Base-by-base conservation (phyloP, 2,888 invertebrate genomes). In the Melieria picta region DNA sequence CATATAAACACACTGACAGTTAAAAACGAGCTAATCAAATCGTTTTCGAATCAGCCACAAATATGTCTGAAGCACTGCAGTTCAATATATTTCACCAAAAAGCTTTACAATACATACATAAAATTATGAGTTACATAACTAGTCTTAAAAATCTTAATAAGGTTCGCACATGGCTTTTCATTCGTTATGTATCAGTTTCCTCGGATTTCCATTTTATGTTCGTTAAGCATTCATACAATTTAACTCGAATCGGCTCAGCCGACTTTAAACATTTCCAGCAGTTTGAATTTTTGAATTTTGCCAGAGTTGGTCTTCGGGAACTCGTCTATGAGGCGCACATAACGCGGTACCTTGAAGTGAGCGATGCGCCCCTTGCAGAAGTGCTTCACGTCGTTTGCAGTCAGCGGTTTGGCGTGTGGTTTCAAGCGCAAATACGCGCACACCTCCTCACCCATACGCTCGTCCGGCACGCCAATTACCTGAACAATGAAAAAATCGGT, bases 301-400 rank as follows among this genome's bases (percentile, higher is more conserved):
- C 94, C 94, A 1, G 93, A 92, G 0, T 89, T 87, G 0, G 94
- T 95, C 81, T 91, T 90, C 0, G 94, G 94, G 83, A 91, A 93
- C 0, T 89, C 89, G 0, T 90, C 87, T 0, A 91, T 87, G 79
- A 92, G 89, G 68, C 88, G 83, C 3, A 94, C 84, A 82, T 91
- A 91, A 43, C 89, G 89, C 0, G 95, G 94, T 57, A 94, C 89
- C 86, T 94, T 95, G 84, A 90, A 94, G 78, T 91, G 89, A 0
- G 94, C 89, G 64, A 95, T 88, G 89, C 90, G 89, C 61, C 90
- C 91, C 80, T 89, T 90, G 78, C 91, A 91, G 81, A 89, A 93
- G 0, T 87, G 82, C 70, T 85, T 88, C 2, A 95, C 79, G 52
- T 92, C 90, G 0, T 90, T 87, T 0, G 83, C 84, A 0, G 89